Evolutionary conservation across 2,113 vertebrate genomes (phyloP), one percentile per base, ranked within the genome.

Genomic region (Poeciliopsis prolifica): DNA sequence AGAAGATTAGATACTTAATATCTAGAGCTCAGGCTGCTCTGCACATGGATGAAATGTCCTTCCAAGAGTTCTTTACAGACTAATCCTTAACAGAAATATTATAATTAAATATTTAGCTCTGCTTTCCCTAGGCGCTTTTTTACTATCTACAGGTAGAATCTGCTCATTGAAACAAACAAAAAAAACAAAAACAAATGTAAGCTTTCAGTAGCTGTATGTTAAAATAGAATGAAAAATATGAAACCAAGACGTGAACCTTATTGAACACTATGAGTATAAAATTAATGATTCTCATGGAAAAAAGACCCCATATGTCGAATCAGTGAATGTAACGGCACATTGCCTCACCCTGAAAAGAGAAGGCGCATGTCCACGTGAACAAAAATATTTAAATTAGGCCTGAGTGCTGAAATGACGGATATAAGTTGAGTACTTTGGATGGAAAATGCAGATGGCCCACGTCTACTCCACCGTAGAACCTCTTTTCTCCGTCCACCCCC

Each of bases 41-140:
- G 19, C 65, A 81, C 72, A 79, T 84, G 77, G 74, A 70, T 82
- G 66, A 81, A 77, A 74, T 33, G 37, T 82, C 79, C 78, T 82
- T 86, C 77, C 77, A 87, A 68, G 74, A 86, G 86, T 78, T 78
- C 87, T 87, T 86, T 61, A 60, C 82, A 11, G 74, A 85, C 72
- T 88, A 85, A 89, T 89, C 91, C 86, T 85, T 72, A 77, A 72
- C 82, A 89, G 80, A 91, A 90, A 92, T 73, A 76, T 86, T 71
- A 71, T 83, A 86, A 91, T 89, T 90, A 87, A 88, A 86, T 80
- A 88, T 89, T 89, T 86, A 84, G 81, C 85, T 88, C 42, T 15
- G 15, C 61, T 75, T 75, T 84, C 70, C 77, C 80, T 75, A 10
- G 75, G 68, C 65, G 66, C 63, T 66, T 22, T 80, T 80, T 28